phyloP scores from a whole-genome alignment of 2,888 invertebrate genomes.

The Adineta ricciae region DNA sequence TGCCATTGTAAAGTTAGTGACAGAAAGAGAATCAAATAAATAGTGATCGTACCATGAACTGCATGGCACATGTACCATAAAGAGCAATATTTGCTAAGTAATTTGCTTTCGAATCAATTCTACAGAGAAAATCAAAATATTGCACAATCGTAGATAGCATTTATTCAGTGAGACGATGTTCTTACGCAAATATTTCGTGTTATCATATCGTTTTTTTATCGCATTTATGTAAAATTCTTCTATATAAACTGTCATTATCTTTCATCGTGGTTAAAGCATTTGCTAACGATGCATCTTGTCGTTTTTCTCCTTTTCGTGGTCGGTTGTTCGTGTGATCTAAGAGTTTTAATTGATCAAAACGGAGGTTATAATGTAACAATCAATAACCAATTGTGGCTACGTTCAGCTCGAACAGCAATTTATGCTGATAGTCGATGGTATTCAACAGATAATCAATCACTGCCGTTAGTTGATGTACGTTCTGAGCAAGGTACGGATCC shows the following conservation, averaged over 20 bases:
- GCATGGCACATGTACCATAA: no score
- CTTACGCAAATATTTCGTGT: no score
- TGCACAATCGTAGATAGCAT: no score
- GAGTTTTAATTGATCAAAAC: neutral
- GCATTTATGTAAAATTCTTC: neutral
- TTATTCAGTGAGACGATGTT: neutral
- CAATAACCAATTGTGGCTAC: neutral
- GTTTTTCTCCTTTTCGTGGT: neutral
- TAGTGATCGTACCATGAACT: no score
- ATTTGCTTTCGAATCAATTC: no score
- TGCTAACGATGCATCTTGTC: neutral
- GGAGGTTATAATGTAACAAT: neutral
- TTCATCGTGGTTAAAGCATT: neutral
- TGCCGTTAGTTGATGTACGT: neutral
- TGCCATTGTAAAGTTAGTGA: no score
- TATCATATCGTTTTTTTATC: neutral
- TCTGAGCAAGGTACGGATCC: neutral
- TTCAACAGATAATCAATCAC: neutral
- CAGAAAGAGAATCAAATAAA: no score
- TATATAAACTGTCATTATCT: neutral
- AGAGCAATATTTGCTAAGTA: no score
- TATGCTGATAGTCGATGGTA: neutral
- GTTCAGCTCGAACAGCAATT: neutral
- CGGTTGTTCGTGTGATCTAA: neutral
- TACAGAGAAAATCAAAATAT: no score